These are phyloP conservation scores for Leptobrachium leishanense DNA, from an alignment of 2,113 vertebrate genomes.

Conservation along the genomic window DNA sequence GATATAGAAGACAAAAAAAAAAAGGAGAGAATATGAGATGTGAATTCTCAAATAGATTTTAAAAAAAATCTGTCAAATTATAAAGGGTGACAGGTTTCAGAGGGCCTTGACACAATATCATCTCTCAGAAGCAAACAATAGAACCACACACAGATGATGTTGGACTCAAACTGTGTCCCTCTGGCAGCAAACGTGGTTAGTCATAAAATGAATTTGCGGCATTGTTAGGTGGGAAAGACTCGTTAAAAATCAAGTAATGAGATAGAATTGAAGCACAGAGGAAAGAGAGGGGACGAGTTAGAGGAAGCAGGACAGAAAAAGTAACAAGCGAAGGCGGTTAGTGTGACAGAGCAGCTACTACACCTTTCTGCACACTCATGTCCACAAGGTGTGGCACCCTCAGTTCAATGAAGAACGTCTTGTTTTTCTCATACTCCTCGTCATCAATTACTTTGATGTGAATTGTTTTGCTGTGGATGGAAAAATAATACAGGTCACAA, in stretches of 20 bases:
- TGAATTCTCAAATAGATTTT: too few relatives aligned
- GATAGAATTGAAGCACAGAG: conserved; percentile 20
- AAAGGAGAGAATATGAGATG: too few relatives aligned
- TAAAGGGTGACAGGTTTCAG: too few relatives aligned
- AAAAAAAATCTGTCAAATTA: too few relatives aligned
- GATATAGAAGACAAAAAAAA: too few relatives aligned
- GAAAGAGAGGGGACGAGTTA: conserved; percentile 11
- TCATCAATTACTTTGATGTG: conserved; percentile 86
- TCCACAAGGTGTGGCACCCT: conserved; percentile 79
- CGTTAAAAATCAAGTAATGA: conserved; percentile 42
- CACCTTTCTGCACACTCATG: conserved; percentile 87
- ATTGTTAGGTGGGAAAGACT: conserved; percentile 51
- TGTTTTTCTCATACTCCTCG: conserved; percentile 84
- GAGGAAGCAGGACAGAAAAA: conserved; percentile 53
- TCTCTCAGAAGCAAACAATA: too few relatives aligned
- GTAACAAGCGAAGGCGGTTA: conserved; percentile 62
- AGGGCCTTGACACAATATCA: too few relatives aligned
- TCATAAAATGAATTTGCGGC: conserved; percentile 53
- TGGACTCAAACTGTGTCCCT: not conserved
- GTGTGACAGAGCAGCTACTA: conserved; percentile 74
- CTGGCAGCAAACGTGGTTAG: not conserved
- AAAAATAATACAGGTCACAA: conserved; percentile 78
- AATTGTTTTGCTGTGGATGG: conserved; percentile 81
- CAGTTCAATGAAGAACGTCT: conserved; percentile 85
- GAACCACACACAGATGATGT: too few relatives aligned